A percentile compares a stretch with the other conserved stretches of the same genome.
phyloP scores from a whole-genome alignment of 2,888 invertebrate genomes.

The Caprella mutica region DNA sequence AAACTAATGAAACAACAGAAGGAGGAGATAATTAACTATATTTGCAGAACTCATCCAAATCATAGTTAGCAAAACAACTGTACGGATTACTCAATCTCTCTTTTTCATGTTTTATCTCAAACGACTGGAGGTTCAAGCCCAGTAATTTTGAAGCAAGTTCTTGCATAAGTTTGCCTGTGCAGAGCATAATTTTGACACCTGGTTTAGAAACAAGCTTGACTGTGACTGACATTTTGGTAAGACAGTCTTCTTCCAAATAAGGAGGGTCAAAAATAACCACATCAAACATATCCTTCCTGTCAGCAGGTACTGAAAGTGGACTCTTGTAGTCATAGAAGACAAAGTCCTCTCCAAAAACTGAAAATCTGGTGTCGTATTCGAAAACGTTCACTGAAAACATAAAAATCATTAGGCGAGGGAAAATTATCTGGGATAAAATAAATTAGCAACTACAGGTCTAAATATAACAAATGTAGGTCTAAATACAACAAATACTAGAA shows the following conservation, averaged over 20 bases:
- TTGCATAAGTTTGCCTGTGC: slow-evolving; percentile 77
- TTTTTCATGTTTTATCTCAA: slow-evolving; percentile 70
- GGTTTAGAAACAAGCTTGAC: slow-evolving; percentile 60
- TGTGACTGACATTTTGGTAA: slow-evolving; percentile 67
- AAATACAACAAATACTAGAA: too few relatives aligned
- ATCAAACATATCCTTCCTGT: slow-evolving; percentile 55
- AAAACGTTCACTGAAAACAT: slow-evolving; percentile 42
- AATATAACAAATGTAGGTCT: too few relatives aligned
- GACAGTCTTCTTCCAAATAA: slow-evolving; percentile 83
- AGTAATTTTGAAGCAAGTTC: slow-evolving; percentile 55
- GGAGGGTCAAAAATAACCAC: slow-evolving; percentile 89
- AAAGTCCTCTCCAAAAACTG: slow-evolving; percentile 63
- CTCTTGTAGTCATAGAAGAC: slow-evolving; percentile 76
- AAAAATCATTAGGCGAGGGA: too few relatives aligned
- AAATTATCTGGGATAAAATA: too few relatives aligned
- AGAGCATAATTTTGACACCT: slow-evolving; percentile 58
- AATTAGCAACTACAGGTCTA: too few relatives aligned
- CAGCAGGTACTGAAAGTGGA: slow-evolving; percentile 55
- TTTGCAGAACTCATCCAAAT: slow-evolving; percentile 47
- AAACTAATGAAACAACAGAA: too few relatives aligned
- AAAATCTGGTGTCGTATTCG: slow-evolving; percentile 77
- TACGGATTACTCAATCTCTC: slow-evolving; percentile 82
- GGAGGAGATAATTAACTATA: too few relatives aligned
- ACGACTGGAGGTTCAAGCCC: slow-evolving; percentile 53
- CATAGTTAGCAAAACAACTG: slow-evolving; percentile 77